Conservation (phyloP, 2,888 invertebrate species). For the Iselma pallidipennis region DNA sequence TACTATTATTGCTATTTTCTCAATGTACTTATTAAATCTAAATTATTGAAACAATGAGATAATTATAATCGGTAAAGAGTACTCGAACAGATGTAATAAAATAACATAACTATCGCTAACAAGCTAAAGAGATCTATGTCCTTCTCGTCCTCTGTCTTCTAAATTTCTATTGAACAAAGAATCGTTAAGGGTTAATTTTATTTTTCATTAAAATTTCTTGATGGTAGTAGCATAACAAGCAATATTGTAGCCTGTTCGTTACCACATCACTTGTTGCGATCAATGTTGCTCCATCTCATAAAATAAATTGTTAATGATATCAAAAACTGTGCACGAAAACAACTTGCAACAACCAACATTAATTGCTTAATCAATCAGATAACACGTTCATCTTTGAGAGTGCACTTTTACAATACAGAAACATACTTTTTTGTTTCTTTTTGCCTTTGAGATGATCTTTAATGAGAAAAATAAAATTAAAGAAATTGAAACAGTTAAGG, state of each 20-base stretch:
- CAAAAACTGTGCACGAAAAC: slow-evolving; percentile 47
- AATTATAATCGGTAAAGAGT: background rate
- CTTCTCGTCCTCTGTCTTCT: too few relatives aligned
- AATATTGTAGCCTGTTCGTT: slow-evolving; percentile 10
- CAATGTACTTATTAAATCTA: background rate
- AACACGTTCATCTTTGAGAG: slow-evolving; percentile 50
- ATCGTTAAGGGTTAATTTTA: too few relatives aligned
- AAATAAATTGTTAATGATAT: slow-evolving; percentile 48
- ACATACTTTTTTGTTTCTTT: too few relatives aligned
- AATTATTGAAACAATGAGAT: background rate
- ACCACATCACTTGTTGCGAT: slow-evolving; percentile 28
- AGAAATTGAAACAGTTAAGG: background rate
- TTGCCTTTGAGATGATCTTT: slow-evolving; percentile 11
- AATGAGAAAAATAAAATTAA: slow-evolving; percentile 8
- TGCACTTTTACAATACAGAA: too few relatives aligned
- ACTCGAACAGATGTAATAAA: background rate
- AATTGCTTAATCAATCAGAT: slow-evolving; percentile 55
- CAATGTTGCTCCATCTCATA: slow-evolving; percentile 46
- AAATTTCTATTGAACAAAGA: too few relatives aligned
- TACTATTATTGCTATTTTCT: background rate
- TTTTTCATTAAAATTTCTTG: too few relatives aligned
- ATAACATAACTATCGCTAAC: background rate
- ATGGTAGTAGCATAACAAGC: background rate
- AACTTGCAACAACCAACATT: slow-evolving; percentile 46
- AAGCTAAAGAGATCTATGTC: background rate